A percentile compares a stretch with the other conserved stretches of the same genome.
Evolutionary conservation across 2,797 vertebrate genomes (phyloP).

Genomic region (Acipenser ruthenus): DNA sequence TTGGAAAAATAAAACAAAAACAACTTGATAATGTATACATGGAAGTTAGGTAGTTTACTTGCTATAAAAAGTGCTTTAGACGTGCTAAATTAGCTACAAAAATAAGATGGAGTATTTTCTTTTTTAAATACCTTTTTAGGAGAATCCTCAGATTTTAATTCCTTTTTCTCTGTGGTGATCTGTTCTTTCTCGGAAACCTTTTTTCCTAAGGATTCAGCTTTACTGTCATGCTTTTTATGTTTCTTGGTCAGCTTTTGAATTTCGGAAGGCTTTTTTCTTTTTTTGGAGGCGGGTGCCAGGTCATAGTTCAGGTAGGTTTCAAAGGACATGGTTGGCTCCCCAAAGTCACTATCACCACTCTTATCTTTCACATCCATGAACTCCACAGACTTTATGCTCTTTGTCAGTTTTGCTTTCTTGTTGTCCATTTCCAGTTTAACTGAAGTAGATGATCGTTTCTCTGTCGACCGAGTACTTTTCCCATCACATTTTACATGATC

Average conservation of each 20-base stretch:
- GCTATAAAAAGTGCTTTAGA: too few relatives aligned
- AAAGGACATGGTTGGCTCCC: conserved; percentile 66
- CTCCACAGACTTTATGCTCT: conserved; percentile 14
- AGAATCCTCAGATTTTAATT: conserved; percentile 1
- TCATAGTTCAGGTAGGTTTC: conserved; percentile 78
- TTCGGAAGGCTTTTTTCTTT: conserved; percentile 31
- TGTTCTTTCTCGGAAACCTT: conserved; percentile 14
- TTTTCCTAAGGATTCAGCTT: conserved; percentile 17
- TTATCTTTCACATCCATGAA: conserved; percentile 7
- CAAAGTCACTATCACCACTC: conserved; percentile 29
- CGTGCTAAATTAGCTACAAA: too few relatives aligned
- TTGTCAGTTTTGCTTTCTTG: conserved; percentile 24
- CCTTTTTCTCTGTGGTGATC: conserved; percentile 13
- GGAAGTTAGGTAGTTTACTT: too few relatives aligned
- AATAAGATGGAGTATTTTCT: too few relatives aligned
- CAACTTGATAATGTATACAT: too few relatives aligned
- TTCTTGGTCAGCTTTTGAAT: conserved; percentile 34
- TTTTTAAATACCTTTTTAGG: conserved; percentile 29
- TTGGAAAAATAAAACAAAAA: too few relatives aligned
- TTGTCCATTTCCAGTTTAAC: too few relatives aligned
- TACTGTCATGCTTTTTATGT: conserved; percentile 24
- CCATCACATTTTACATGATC: too few relatives aligned
- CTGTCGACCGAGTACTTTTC: too few relatives aligned
- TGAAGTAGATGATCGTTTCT: too few relatives aligned
- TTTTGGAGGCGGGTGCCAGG: conserved; percentile 36